These are phyloP conservation scores for Callyntrura sp. DNA, from an alignment of 2,888 invertebrate genomes.

Conservation along the genomic window DNA sequence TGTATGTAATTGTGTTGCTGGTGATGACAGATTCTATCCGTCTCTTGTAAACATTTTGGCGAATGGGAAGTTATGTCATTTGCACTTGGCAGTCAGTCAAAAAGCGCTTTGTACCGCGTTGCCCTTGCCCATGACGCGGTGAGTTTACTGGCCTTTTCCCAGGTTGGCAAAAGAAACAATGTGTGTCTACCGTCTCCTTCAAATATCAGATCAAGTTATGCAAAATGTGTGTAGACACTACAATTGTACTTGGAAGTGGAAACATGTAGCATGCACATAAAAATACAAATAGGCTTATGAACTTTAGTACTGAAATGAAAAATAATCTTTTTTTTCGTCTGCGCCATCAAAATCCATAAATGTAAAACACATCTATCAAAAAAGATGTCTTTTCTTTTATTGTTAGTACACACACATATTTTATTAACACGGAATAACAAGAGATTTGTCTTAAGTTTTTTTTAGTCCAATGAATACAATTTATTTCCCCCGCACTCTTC, in stretches of 20 bases:
- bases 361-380: neutral
- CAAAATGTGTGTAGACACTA: neutral
- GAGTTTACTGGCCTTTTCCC: slow-evolving; percentile 58
- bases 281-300: neutral
- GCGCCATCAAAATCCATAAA: neutral
- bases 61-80: slow-evolving; percentile 48
- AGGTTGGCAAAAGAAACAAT: neutral
- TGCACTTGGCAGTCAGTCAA: slow-evolving; percentile 41
- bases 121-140: slow-evolving; percentile 47
- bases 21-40: neutral
- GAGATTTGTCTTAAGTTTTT: slow-evolving; percentile 18
- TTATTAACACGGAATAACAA: slow-evolving; percentile 29
- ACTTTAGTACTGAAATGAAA: neutral
- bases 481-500: neutral
- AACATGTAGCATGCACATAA: neutral
- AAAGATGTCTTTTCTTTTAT: slow-evolving; percentile 12
- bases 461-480: slow-evolving; percentile 21
- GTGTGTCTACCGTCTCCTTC: neutral
- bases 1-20: neutral
- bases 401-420: neutral
- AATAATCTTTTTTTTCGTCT: neutral
- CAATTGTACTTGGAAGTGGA: neutral
- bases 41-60: slow-evolving; percentile 23
- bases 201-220: neutral
- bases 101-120: slow-evolving; percentile 48